Base-by-base conservation (phyloP, 1,140 invertebrate species). In the Brachystomella parvula region DNA sequence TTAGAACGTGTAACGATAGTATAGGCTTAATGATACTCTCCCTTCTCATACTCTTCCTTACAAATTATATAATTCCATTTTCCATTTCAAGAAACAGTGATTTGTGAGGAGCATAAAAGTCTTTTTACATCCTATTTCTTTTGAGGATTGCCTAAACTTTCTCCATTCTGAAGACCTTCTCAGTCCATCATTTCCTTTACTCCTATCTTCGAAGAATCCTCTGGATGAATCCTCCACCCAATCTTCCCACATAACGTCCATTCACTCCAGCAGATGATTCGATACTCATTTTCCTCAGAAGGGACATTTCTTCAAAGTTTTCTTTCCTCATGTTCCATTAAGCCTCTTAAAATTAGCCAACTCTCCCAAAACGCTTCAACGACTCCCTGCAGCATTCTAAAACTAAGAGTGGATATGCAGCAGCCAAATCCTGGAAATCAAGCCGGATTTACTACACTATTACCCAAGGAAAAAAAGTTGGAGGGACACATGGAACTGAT, bases 21-120 rank as follows among this genome's bases (percentile, higher is more conserved):
- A 66, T 61, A 67, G 66, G 67, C 63, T 62, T 66, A 68, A 71
- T 68, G 61, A 69, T 71, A 62, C 63, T 66, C 67, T 69, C 35
- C 67, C 56, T n/a, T 49, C 62, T 49, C 64, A 67, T 69, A 69
- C 56, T 72, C 67, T 66, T 58, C 58, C 39, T 66, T 44, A 65
- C 63, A 72, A 72, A 72, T 72, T 69, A 72, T 70, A 70, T 73
- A 73, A 73, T 73, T 73, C 71, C 71, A 73, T 73, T 73, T 70
- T 69, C 71, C 64, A 70, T 68, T 70, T 70, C 64, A 65, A 70
- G 65, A 73, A 53, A 26, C 24, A 60, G 68, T 70, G 71, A 73
- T 73, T 73, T 73, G 71, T 73, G 64, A 62, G 66, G 60, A 61
- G 68, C 71, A 73, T 73, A 73, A 73, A 73, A 73, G 71, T 73